Percentiles rank a stretch among this genome's conserved stretches.
Evolutionary conservation across 2,888 invertebrate species (phyloP).

Genomic region (Saturnia japonica): DNA sequence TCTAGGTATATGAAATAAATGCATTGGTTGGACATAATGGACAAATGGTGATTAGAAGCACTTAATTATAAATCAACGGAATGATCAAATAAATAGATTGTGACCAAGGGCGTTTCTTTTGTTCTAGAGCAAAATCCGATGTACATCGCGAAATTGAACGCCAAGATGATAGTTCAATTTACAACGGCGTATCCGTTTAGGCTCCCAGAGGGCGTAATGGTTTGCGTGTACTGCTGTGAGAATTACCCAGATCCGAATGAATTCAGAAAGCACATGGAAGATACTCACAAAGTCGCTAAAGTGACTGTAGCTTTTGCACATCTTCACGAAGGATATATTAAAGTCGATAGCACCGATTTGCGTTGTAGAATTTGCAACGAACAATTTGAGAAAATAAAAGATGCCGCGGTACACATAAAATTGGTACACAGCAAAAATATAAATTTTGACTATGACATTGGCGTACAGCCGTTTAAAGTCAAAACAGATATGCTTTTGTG

Average conservation of each 20-base stretch:
- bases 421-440: slow-evolving; percentile 43
- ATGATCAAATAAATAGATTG: no score
- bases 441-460: slow-evolving; percentile 46
- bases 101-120: slow-evolving; percentile 61
- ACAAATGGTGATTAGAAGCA: no score
- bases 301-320: slow-evolving; percentile 39
- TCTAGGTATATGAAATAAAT: background rate
- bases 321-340: slow-evolving; percentile 37
- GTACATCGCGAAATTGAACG: slow-evolving; percentile 67
- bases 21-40: background rate
- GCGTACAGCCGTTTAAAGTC: slow-evolving; percentile 52
- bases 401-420: slow-evolving; percentile 47
- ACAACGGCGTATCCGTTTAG: slow-evolving; percentile 74
- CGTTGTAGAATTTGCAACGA: slow-evolving; percentile 52
- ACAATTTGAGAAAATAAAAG: slow-evolving; percentile 39
- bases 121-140: slow-evolving; percentile 66
- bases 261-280: slow-evolving; percentile 40
- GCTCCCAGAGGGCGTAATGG: slow-evolving; percentile 61
- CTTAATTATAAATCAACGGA: no score
- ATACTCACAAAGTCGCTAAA: slow-evolving; percentile 31
- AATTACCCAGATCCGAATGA: slow-evolving; percentile 54
- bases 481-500: slow-evolving; percentile 43
- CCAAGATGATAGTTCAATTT: slow-evolving; percentile 67
- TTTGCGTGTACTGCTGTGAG: slow-evolving; percentile 72
- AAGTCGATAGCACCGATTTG: slow-evolving; percentile 58